phyloP scores from a whole-genome alignment of 2,113 vertebrate genomes.

The Labeo rohita region DNA sequence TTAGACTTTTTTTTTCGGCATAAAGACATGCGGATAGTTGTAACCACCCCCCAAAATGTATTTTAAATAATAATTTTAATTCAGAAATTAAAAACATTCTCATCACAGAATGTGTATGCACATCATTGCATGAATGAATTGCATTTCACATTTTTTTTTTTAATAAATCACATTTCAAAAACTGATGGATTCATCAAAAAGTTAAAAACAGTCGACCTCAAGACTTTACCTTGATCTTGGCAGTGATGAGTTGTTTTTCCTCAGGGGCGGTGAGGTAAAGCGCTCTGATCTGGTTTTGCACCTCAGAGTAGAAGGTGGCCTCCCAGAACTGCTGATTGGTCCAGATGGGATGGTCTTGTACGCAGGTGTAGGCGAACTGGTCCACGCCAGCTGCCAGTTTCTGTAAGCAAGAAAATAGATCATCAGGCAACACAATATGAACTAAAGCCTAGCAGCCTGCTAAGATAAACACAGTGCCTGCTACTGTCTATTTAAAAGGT shows the following conservation, averaged over 20 bases:
- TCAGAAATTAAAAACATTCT: too few species aligned
- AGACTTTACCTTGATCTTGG: constrained; percentile 80
- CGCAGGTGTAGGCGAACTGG: constrained; percentile 97
- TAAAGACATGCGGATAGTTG: too few species aligned
- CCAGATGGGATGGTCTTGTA: constrained; percentile 97
- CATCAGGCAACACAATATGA: background rate
- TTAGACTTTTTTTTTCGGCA: too few species aligned
- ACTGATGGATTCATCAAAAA: background rate
- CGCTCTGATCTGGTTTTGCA: constrained; percentile 91
- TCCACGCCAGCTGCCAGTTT: constrained; percentile 92
- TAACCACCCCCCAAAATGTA: too few species aligned
- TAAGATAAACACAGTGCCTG: constrained; percentile 13
- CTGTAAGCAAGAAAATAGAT: constrained; percentile 69
- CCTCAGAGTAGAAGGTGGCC: constrained; percentile 94
- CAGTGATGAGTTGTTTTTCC: constrained; percentile 72
- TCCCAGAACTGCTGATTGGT: constrained; percentile 98
- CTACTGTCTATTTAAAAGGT: background rate
- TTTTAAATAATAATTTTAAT: too few species aligned
- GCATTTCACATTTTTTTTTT: too few species aligned
- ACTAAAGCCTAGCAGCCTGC: constrained; percentile 20
- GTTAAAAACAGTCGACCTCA: background rate
- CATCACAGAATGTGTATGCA: background rate
- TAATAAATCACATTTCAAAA: background rate
- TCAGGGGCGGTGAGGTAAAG: constrained; percentile 87
- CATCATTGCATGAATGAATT: background rate